These are phyloP conservation scores for Cyaniris semiargus DNA, from an alignment of 2,888 invertebrate species.

Conservation along the genomic window DNA sequence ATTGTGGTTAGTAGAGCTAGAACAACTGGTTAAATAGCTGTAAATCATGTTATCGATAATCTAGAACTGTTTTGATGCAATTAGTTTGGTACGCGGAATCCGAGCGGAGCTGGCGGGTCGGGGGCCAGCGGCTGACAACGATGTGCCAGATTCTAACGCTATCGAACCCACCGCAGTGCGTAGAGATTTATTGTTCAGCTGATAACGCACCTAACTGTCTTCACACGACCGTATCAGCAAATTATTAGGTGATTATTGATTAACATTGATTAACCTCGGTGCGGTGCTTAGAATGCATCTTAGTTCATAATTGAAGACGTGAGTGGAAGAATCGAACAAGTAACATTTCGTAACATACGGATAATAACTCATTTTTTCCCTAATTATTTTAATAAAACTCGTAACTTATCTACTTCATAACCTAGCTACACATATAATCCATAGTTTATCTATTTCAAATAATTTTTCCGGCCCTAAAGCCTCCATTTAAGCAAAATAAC, in stretches of 20 bases:
- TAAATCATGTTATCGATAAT: slow-evolving; percentile 22
- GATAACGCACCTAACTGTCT: neutral
- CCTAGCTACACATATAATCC: too few species aligned
- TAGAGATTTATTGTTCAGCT: slow-evolving; percentile 9
- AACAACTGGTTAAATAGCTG: neutral
- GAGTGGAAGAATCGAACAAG: too few species aligned
- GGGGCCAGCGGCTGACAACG: slow-evolving; percentile 16
- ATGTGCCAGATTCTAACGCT: slow-evolving; percentile 24
- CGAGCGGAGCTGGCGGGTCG: slow-evolving; percentile 1
- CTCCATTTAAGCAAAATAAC: too few species aligned
- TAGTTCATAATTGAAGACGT: neutral
- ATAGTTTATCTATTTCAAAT: too few species aligned
- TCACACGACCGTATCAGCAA: neutral
- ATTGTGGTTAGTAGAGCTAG: neutral
- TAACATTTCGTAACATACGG: too few species aligned
- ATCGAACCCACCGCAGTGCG: neutral
- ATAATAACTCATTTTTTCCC: too few species aligned
- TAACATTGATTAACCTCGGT: neutral
- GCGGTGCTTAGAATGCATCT: neutral
- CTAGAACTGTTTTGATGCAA: slow-evolving; percentile 12
- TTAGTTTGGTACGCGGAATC: slow-evolving; percentile 13
- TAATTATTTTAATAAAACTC: too few species aligned
- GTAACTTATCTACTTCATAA: too few species aligned
- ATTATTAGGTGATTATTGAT: neutral
- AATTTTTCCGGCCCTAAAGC: too few species aligned